Evolutionary conservation across 2,888 invertebrate species (phyloP).

Genomic region (Leucoma salicis): DNA sequence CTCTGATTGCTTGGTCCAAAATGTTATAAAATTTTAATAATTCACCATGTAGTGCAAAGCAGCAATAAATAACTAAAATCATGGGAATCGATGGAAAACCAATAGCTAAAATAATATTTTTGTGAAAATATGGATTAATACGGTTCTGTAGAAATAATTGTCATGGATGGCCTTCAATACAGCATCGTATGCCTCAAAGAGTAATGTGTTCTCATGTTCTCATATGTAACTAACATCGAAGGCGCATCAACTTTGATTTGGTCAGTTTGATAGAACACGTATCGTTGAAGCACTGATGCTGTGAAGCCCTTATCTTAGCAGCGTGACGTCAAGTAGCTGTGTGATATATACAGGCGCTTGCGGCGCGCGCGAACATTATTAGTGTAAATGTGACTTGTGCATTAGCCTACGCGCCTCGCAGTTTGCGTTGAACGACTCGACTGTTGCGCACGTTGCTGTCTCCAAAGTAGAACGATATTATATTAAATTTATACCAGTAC

Average conservation of each 20-base stretch:
- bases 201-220: too few relatives aligned
- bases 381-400: slow-evolving; percentile 60
- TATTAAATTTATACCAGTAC: slow-evolving; percentile 36
- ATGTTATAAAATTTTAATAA: too few relatives aligned
- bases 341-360: slow-evolving; percentile 63
- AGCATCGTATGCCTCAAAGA: too few relatives aligned
- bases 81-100: too few relatives aligned
- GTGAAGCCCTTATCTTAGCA: slow-evolving; percentile 45
- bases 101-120: too few relatives aligned
- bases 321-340: slow-evolving; percentile 60
- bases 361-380: slow-evolving; percentile 71
- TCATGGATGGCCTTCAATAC: too few relatives aligned
- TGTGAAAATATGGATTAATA: too few relatives aligned
- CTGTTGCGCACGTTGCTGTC: slow-evolving; percentile 40
- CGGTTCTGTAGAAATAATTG: too few relatives aligned
- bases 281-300: slow-evolving; percentile 39
- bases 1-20: too few relatives aligned
- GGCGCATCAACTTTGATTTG: slow-evolving; percentile 8
- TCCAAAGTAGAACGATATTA: slow-evolving; percentile 15
- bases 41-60: too few relatives aligned
- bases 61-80: too few relatives aligned
- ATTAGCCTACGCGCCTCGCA: slow-evolving; percentile 49
- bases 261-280: slow-evolving; percentile 48
- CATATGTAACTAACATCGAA: too few relatives aligned
- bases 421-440: slow-evolving; percentile 42